Percentiles rank a stretch among this genome's conserved stretches.
phyloP scores from a whole-genome alignment of 92 coral and sea anemone species.

The Desmophyllum pertusum region DNA sequence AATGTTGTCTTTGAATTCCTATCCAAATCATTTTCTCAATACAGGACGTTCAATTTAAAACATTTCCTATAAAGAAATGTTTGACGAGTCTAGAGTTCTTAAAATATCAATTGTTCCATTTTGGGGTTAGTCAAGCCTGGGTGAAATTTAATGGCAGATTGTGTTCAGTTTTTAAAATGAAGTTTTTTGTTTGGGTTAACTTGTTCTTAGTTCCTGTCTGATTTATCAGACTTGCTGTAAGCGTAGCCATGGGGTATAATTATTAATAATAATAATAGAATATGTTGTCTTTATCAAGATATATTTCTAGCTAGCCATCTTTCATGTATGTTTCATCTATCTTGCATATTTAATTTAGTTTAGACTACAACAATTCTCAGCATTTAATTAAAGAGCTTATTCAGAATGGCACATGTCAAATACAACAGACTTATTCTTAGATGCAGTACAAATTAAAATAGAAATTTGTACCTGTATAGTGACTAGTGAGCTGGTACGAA shows the following conservation, averaged over 20 bases:
- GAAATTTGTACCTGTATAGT: too few relatives aligned
- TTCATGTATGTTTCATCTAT: background rate
- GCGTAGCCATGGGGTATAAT: background rate
- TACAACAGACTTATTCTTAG: background rate
- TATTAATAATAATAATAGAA: background rate
- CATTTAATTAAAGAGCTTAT: background rate
- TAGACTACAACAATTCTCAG: background rate
- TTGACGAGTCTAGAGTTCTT: background rate
- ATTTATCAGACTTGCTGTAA: background rate
- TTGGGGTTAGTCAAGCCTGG: background rate
- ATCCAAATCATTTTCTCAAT: background rate
- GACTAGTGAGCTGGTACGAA: constrained; percentile 2
- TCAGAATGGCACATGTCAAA: background rate
- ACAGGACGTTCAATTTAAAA: too few relatives aligned
- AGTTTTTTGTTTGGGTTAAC: constrained; percentile 13
- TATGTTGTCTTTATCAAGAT: background rate
- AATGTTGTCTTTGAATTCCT: too few relatives aligned
- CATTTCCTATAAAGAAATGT: background rate
- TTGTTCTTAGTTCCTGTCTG: background rate
- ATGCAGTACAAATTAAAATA: background rate
- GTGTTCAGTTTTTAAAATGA: background rate
- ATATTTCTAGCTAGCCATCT: background rate
- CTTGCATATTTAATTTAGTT: constrained; percentile 13
- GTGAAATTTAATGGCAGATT: background rate
- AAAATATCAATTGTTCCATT: background rate